Evolutionary conservation across 2,113 vertebrate genomes (phyloP).

Genomic region (Acanthisitta chloris): DNA sequence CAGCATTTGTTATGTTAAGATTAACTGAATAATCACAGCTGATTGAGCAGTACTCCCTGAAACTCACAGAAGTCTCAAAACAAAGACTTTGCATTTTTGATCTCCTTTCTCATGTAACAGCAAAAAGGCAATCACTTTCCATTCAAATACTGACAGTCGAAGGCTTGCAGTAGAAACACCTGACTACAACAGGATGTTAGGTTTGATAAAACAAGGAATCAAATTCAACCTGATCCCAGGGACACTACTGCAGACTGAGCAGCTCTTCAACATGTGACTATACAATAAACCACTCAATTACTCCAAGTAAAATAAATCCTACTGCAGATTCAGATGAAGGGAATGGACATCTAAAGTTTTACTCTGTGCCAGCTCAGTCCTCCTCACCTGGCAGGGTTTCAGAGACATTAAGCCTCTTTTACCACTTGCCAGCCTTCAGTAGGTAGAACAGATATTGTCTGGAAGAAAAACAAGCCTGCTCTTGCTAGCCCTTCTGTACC

Average conservation of each 20-base stretch:
- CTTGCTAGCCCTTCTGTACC: neutral
- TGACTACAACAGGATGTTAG: neutral
- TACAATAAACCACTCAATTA: neutral
- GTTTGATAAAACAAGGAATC: neutral
- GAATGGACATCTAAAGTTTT: neutral
- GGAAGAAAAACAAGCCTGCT: neutral
- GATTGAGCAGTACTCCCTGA: neutral
- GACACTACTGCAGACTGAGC: neutral
- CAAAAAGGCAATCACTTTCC: neutral
- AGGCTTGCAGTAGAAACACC: neutral
- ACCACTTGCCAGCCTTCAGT: neutral
- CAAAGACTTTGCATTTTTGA: neutral
- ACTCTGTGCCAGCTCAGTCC: neutral
- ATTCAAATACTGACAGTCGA: neutral
- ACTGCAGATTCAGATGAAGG: neutral
- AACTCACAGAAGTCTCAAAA: neutral
- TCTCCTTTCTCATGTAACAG: neutral
- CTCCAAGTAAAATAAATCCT: neutral
- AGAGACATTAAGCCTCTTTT: neutral
- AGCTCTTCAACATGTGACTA: neutral
- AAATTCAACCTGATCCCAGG: neutral
- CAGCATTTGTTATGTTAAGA: neutral
- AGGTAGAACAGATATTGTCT: neutral
- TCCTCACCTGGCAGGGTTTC: slow-evolving; percentile 6
- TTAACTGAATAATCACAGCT: neutral